These are phyloP conservation scores for Lepetodrilus schrolli DNA, from an alignment of 2,888 invertebrate genomes.

Conservation along the genomic window DNA sequence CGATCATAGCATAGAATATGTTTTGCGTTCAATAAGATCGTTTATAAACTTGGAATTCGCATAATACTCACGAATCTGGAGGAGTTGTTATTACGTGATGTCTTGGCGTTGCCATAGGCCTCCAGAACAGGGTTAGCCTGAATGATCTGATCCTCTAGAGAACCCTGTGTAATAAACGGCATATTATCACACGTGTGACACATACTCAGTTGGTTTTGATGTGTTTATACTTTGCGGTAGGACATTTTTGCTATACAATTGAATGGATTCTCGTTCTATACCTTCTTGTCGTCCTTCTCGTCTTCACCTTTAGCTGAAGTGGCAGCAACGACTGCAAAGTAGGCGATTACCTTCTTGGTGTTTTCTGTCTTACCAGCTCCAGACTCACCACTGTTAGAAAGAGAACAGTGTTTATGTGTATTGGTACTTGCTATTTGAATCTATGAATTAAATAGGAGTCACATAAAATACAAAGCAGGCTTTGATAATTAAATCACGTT, in stretches of 20 bases:
- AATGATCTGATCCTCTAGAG: constrained; percentile 98
- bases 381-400: constrained; percentile 86
- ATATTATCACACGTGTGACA: not conserved
- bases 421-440: too few species aligned
- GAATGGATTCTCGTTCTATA: not conserved
- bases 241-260: too few species aligned
- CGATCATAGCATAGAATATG: not conserved
- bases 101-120: constrained; percentile 74
- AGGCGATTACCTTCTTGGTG: constrained; percentile 99
- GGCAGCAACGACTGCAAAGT: constrained; percentile 89
- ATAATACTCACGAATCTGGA: constrained; percentile 99
- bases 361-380: constrained; percentile 99
- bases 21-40: not conserved
- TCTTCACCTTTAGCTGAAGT: constrained; percentile 73
- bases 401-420: not conserved
- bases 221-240: too few species aligned
- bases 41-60: not conserved
- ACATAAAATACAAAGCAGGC: too few species aligned
- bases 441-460: too few species aligned
- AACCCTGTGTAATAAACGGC: constrained; percentile 43
- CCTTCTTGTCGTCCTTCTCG: constrained; percentile 37
- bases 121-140: constrained; percentile 87
- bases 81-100: constrained; percentile 96
- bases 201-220: too few species aligned
- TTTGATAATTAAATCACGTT: too few species aligned